Evolutionary conservation across 2,797 vertebrate genomes (phyloP), one percentile per base, ranked within the genome.

Genomic region (Acanthurus tractus): DNA sequence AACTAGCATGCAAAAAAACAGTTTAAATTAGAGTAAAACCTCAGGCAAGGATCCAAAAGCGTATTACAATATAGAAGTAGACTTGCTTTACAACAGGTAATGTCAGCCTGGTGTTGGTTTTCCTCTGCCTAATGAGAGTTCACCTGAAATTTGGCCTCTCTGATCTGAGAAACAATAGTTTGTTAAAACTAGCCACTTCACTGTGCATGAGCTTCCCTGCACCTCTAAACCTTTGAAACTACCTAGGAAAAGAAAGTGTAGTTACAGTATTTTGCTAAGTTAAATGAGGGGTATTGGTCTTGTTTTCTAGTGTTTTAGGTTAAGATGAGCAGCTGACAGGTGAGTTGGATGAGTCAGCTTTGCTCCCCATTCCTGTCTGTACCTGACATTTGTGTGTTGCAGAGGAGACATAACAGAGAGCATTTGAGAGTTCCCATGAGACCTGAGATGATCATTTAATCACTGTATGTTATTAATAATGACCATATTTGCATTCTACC

Each of bases 101-200:
- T 86, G 79, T 80, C 77, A 83, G 79, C 67, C 46, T 17, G 4
- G 50, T 17, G 1, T 49, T 56, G 58, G 73, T 82, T 46, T 84
- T 44, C 25, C 49, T 84, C 75, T 76, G 59, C 50, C 54, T 87
- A 83, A 88, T 83, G 76, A 84, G 79, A 78, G 74, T 78, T 88
- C 81, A 68, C 79, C 76, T 83, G 76, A 85, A 76, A 87, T 73
- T 57, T 89, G 76, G 74, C 74, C 76, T 74, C 58, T 83, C 61
- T 84, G 79, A 77, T 87, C 81, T 66, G n/a, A 63, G 70, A 71
- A 65, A 86, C 79, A 76, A 81, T 78, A 79, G 73, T 85, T 90
- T 89, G 85, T 89, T 87, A 87, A 67, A 80, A 38, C 22, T 49
- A 48, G 62, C 63, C 66, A 66, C 59, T 73, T 84, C 63, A 67